phyloP scores from a whole-genome alignment of 2,888 invertebrate species.

The Agonopterix arenella region DNA sequence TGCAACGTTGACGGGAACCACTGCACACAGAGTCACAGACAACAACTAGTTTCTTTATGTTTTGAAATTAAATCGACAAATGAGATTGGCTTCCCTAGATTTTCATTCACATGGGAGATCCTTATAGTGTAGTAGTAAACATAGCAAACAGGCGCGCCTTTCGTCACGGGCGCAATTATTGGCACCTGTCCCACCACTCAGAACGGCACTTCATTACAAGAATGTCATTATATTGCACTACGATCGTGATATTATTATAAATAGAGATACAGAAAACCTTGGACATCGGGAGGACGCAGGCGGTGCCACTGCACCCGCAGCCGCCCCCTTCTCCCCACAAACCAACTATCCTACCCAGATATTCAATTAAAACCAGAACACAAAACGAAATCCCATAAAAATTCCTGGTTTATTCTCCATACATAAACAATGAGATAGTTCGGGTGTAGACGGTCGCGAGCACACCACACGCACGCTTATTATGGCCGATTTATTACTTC shows the following conservation, averaged over 20 bases:
- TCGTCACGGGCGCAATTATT: constrained; percentile 67
- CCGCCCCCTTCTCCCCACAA: constrained; percentile 28
- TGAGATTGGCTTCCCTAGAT: too few species aligned
- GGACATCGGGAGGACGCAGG: constrained; percentile 27
- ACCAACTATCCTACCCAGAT: constrained; percentile 39
- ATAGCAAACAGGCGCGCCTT: constrained; percentile 47
- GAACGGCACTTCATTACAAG: constrained; percentile 70
- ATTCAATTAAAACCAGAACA: constrained; percentile 54
- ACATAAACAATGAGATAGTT: constrained; percentile 76
- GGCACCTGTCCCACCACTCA: constrained; percentile 73
- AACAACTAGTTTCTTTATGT: too few species aligned
- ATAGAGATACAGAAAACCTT: constrained; percentile 66
- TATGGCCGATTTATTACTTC: constrained; percentile 66
- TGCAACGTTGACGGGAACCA: too few species aligned
- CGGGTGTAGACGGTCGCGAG: constrained; percentile 71
- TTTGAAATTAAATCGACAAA: too few species aligned
- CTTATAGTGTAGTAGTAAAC: constrained; percentile 50
- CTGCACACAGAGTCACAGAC: too few species aligned
- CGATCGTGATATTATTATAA: constrained; percentile 70
- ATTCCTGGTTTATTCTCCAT: constrained; percentile 72
- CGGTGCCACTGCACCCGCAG: constrained; percentile 1
- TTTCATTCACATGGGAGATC: constrained; percentile 24
- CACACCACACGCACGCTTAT: constrained; percentile 71
- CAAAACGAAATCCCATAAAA: constrained; percentile 60
- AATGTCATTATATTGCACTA: constrained; percentile 71